Evolutionary conservation across 1,140 invertebrate species (phyloP).

Genomic region (Procambarus virginalis): DNA sequence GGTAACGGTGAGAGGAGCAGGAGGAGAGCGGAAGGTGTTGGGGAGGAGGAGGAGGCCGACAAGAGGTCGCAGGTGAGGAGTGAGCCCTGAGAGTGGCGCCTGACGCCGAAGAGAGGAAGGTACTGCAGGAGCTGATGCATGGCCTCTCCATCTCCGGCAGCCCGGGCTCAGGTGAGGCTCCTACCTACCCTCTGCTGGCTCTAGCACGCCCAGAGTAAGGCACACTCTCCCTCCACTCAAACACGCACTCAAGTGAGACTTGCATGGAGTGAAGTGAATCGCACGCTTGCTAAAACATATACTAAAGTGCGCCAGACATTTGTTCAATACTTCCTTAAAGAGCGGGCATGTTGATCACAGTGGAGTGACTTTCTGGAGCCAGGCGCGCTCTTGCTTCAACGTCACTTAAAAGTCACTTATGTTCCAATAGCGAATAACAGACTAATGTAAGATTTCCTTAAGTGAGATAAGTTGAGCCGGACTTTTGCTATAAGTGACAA

Average conservation of each 20-base stretch:
- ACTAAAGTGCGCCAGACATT: neutral
- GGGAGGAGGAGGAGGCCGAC: neutral
- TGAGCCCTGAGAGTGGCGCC: neutral
- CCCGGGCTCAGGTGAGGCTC: conserved; percentile 36
- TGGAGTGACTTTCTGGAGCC: too few relatives aligned
- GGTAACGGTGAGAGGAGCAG: neutral
- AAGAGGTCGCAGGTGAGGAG: conserved; percentile 1
- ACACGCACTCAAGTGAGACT: conserved; percentile 3
- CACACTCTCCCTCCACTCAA: neutral
- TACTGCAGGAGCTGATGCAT: conserved; percentile 32
- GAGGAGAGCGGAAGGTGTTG: too few relatives aligned
- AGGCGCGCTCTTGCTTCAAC: too few relatives aligned
- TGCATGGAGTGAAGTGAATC: neutral
- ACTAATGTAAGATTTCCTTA: too few relatives aligned
- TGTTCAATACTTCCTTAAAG: too few relatives aligned
- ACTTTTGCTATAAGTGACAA: too few relatives aligned
- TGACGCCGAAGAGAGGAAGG: conserved; percentile 23
- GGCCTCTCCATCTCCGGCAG: conserved; percentile 14
- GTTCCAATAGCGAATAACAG: too few relatives aligned
- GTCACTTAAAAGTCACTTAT: too few relatives aligned
- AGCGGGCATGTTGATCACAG: too few relatives aligned
- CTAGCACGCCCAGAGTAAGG: neutral
- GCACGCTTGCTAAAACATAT: neutral
- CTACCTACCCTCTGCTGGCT: neutral
- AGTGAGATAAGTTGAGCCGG: too few relatives aligned